Evolutionary conservation across 2,888 invertebrate genomes (phyloP).

Genomic region (Cheilosia vernalis): DNA sequence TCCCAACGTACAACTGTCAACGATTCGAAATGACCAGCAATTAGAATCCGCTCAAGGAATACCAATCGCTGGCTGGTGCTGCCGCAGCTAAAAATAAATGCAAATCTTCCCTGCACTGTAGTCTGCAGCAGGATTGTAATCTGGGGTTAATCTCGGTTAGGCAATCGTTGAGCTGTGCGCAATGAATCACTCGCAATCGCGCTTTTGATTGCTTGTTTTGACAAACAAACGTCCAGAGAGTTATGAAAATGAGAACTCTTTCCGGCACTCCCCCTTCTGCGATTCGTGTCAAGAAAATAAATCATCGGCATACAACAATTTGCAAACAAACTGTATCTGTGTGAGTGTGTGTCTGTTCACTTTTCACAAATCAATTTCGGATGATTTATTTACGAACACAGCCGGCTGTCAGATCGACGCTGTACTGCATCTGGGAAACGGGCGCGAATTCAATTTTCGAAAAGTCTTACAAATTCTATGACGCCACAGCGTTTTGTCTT

Average conservation of each 20-base stretch:
- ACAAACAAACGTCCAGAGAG: slow-evolving; percentile 58
- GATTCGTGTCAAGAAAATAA: slow-evolving; percentile 63
- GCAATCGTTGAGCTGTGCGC: slow-evolving; percentile 29
- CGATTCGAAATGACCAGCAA: slow-evolving; percentile 54
- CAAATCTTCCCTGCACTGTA: slow-evolving; percentile 34
- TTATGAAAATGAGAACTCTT: slow-evolving; percentile 31
- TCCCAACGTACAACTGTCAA: slow-evolving; percentile 59
- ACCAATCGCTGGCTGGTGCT: slow-evolving; percentile 26
- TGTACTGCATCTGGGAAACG: slow-evolving; percentile 13
- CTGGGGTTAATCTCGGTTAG: slow-evolving; percentile 35
- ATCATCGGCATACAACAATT: slow-evolving; percentile 41
- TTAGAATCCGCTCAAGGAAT: slow-evolving; percentile 40
- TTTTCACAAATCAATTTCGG: slow-evolving; percentile 66
- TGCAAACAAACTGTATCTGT: not conserved
- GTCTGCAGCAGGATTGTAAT: slow-evolving; percentile 37
- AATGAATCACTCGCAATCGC: slow-evolving; percentile 65
- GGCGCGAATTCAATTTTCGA: slow-evolving; percentile 14
- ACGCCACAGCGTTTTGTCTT: slow-evolving; percentile 60
- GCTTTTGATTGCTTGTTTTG: slow-evolving; percentile 55
- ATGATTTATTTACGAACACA: slow-evolving; percentile 70
- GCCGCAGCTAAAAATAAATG: slow-evolving; percentile 40
- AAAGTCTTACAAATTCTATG: slow-evolving; percentile 34
- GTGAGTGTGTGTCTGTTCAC: not conserved
- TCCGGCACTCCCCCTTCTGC: slow-evolving; percentile 43
- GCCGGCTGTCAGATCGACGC: slow-evolving; percentile 53